Base-by-base conservation (phyloP, 35 echinoderm and acorn worm species). In the Amphiura filiformis region DNA sequence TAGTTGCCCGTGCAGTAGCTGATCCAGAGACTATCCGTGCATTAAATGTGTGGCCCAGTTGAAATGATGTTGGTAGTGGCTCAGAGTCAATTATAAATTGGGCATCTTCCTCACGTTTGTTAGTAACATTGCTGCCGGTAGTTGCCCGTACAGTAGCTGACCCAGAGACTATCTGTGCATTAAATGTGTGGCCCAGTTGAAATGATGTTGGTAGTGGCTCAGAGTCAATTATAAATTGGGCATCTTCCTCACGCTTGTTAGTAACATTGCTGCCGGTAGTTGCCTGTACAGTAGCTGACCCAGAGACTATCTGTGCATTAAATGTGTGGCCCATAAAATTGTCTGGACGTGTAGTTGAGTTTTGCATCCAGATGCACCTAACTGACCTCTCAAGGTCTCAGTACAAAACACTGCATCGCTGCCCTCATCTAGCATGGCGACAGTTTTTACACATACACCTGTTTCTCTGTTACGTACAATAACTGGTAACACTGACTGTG, bases 321-420 rank as follows among this genome's bases (percentile, higher is more conserved):
- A 52, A 52, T 7, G 44, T 52, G 44, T 52, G 44, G 44, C 79
- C 31, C 35, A 33, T 26, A 22, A 80, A 44, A 61, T 65, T 34
- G 65, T 77, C 12, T 82, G 22, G 23, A 89, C 26, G 26, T 89
- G 41, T n/a, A 88, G 35, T 17, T 40, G 78, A 76, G 39, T 64
- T 13, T n/a, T 56, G 0, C 23, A 64, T 32, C 82, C 82, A 9
- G 4, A 9, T 38, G 57, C 34, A 13, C 42, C 32, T 26, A 84
- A 39, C 56, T 34, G 23, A 22, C 30, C n/a, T 28, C 35, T 64
- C 36, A 84, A 33, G 57, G 4, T 57, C 13, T 65, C 52, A 64
- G 82, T 57, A 65, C 82, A 84, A 64, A 84, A 84, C 30, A 38
- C 36, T 65, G 82, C 82, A 38, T 84, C 64, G 32, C 82, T 84